phyloP scores from a whole-genome alignment of 2,113 vertebrate species.

The Picathartes gymnocephalus region DNA sequence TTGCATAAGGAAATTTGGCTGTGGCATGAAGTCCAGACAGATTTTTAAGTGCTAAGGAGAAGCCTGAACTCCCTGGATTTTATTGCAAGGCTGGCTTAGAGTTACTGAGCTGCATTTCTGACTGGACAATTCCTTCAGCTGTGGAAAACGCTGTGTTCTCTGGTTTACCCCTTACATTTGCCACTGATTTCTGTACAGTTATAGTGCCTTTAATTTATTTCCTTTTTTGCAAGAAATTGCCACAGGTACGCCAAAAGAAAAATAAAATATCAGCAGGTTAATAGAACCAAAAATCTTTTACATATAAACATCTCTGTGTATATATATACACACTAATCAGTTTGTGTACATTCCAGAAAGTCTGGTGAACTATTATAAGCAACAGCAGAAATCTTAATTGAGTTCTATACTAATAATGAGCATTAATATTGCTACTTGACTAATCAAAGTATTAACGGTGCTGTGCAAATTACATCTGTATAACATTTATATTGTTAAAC shows the following conservation, averaged over 20 bases:
- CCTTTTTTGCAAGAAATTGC: background rate
- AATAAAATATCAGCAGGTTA: background rate
- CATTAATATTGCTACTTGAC: background rate
- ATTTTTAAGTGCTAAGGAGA: background rate
- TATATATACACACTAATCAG: accelerated
- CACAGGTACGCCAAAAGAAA: background rate
- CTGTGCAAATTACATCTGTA: background rate
- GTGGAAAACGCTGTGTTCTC: background rate
- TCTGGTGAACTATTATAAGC: background rate
- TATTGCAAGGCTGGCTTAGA: background rate
- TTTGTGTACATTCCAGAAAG: background rate
- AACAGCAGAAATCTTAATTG: background rate
- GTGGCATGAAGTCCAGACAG: background rate
- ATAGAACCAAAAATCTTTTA: background rate
- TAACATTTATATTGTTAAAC: background rate
- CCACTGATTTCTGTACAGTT: background rate
- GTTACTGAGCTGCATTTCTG: background rate
- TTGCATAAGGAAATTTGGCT: background rate
- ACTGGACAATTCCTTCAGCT: background rate
- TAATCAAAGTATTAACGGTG: background rate
- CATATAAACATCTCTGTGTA: accelerated
- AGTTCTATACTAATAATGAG: background rate
- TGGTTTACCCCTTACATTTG: background rate
- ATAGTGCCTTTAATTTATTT: background rate
- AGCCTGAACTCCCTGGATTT: background rate